Evolutionary conservation across 2,113 vertebrate species (phyloP).

Genomic region (Psammodynastes pulverulentus): DNA sequence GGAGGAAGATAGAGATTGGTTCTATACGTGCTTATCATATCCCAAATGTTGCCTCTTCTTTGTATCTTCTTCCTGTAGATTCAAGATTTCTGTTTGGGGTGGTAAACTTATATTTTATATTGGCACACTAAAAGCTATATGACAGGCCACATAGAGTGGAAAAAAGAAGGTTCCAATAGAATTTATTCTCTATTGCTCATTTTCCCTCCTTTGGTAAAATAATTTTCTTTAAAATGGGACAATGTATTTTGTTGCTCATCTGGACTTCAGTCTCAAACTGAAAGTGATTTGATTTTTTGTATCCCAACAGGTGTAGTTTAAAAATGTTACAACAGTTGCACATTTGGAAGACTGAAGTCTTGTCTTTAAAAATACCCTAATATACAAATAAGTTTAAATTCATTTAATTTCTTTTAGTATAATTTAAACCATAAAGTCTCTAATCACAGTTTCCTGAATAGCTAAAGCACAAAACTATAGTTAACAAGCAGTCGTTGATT

Average conservation of each 20-base stretch:
- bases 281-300: not conserved
- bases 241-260: not conserved
- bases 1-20: not conserved
- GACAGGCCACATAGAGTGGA: not conserved
- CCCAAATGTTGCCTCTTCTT: not conserved
- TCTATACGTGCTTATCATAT: not conserved
- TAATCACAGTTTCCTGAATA: not conserved
- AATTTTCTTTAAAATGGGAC: not conserved
- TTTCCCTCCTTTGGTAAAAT: not conserved
- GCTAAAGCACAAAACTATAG: not conserved
- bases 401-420: not conserved
- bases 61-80: not conserved
- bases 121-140: not conserved
- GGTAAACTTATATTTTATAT: not conserved
- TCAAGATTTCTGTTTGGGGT: not conserved
- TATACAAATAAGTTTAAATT: not conserved
- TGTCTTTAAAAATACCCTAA: not conserved
- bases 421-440: not conserved
- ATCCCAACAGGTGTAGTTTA: not conserved
- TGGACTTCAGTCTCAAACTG: not conserved
- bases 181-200: not conserved
- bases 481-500: not conserved
- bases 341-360: not conserved
- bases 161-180: not conserved
- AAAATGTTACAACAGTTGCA: not conserved